Base-by-base conservation (phyloP, 2,113 vertebrate genomes). In the Sturnus vulgaris region DNA sequence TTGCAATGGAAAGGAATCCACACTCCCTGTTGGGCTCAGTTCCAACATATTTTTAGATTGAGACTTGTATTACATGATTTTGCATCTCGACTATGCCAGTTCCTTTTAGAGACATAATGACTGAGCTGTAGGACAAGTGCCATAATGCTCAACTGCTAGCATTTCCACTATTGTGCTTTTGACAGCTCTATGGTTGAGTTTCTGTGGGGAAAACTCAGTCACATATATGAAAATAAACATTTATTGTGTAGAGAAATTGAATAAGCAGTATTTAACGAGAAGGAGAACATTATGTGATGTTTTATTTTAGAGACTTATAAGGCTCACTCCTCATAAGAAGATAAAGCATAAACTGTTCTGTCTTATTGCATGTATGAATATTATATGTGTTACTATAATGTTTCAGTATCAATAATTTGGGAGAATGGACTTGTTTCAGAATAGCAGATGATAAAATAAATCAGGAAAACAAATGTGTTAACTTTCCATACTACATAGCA, bases 51-150 rank as follows among this genome's bases (percentile, higher is more conserved):
- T 88, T 95, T 96, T 97, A 88, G 70, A 50, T 35, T 73, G 33
- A 76, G 65, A 55, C 39, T 92, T 92, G 79, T 82, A 88, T 91
- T 96, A 94, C 53, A 42, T 95, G 47, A 94, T 94, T 94, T 91
- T 35, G 84, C 63, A 56, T 92, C 84, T 91, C 0, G 0, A 86
- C 19, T 72, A 65, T 70, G 59, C 37, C 64, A 81, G 40, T 90
- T 94, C 96, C 94, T 96, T 94, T 97, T 90, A 95, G 63, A 97
- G 93, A 96, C 93, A 96, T 88, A 94, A 95, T 1, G 8, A 90
- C 47, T 30, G 20, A 82, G 55, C 68, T 90, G 60, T 50, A 86
- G 50, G 12, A 57, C 33, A 85, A 93, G 18, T 66, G 70, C 40
- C 59, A 61, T 63, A 79, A 72, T 2, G 2, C 7, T 80, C 61